These are phyloP conservation scores for Acomys russatus DNA, from an alignment of 2,797 vertebrate species.

Conservation along the genomic window DNA sequence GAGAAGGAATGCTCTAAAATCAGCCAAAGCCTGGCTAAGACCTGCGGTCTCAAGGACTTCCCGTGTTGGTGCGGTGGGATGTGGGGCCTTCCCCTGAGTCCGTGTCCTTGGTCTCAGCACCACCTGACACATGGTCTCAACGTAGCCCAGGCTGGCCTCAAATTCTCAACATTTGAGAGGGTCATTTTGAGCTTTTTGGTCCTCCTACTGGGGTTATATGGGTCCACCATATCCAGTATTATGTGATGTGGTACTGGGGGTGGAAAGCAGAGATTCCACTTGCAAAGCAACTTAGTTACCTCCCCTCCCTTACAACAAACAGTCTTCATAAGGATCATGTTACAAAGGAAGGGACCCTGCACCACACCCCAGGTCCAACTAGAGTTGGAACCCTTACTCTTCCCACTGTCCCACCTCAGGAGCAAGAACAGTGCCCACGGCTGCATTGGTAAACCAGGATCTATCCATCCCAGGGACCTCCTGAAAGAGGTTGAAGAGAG, in stretches of 20 bases:
- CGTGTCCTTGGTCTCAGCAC: background rate
- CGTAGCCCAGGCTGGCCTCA: background rate
- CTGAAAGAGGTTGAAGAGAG: conserved; percentile 7
- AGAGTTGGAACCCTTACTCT: conserved; percentile 13
- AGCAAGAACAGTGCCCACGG: background rate
- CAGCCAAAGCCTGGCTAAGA: background rate
- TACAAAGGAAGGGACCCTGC: conserved; percentile 1
- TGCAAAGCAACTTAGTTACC: background rate
- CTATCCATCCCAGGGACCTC: background rate
- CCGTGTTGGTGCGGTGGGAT: background rate
- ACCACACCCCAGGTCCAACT: background rate
- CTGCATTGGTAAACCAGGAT: background rate
- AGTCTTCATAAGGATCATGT: background rate
- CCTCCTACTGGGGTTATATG: no score
- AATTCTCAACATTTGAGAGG: background rate
- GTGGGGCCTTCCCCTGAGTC: background rate
- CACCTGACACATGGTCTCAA: background rate
- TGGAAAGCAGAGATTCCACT: background rate
- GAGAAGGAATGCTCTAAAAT: conserved; percentile 19
- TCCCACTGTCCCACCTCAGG: background rate
- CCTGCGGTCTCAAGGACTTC: background rate
- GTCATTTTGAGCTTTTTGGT: background rate
- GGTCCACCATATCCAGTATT: background rate
- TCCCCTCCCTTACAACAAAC: background rate
- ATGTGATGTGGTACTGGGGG: background rate